These are phyloP conservation scores for Oconnorella tubifera DNA, from an alignment of 2,888 invertebrate species.

Conservation along the genomic window DNA sequence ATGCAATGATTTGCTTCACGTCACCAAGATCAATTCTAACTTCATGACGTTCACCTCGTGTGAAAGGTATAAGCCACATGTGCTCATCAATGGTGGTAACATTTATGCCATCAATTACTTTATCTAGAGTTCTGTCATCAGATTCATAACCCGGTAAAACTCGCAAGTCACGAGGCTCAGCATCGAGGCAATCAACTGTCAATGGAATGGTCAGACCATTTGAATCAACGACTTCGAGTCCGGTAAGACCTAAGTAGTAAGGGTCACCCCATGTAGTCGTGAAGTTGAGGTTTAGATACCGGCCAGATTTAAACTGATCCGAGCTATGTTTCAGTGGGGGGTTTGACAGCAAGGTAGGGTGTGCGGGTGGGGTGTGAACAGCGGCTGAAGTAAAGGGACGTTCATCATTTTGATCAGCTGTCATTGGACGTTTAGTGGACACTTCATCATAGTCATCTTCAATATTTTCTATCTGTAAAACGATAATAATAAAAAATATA, in stretches of 20 bases:
- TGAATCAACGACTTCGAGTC: constrained; percentile 57
- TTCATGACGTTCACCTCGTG: constrained; percentile 46
- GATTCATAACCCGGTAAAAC: constrained; percentile 48
- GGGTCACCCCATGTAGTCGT: constrained; percentile 59
- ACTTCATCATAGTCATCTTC: no score
- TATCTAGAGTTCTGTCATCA: constrained; percentile 54
- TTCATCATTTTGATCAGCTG: no score
- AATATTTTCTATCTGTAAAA: no score
- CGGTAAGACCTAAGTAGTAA: constrained; percentile 58
- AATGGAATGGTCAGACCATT: constrained; percentile 53
- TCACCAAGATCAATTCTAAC: constrained; percentile 47
- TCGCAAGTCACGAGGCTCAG: constrained; percentile 52
- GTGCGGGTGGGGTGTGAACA: no score
- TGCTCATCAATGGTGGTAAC: constrained; percentile 67
- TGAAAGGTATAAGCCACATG: constrained; percentile 58
- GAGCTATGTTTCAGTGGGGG: no score
- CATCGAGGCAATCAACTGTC: constrained; percentile 57
- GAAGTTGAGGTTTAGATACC: constrained; percentile 49
- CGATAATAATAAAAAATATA: no score
- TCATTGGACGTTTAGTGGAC: no score
- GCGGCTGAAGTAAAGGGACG: no score
- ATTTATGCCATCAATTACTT: constrained; percentile 68
- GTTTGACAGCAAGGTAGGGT: no score
- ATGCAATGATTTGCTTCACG: constrained; percentile 55
- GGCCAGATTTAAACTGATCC: no score